Evolutionary conservation across 2,797 vertebrate genomes (phyloP).

Genomic region (Prunella strophiata): DNA sequence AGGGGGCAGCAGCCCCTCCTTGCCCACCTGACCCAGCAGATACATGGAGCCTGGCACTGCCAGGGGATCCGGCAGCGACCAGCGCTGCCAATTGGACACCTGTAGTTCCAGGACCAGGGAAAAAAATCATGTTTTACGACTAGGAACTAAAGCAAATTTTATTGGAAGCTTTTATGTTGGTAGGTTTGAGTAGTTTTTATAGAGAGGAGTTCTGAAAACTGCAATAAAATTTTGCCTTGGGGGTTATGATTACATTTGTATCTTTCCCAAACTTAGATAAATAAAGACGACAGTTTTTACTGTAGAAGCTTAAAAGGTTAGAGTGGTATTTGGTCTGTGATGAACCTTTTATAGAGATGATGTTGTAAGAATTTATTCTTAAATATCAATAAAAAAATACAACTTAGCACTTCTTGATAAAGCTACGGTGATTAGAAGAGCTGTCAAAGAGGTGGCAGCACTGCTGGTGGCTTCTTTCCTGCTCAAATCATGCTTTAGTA

Average conservation of each 20-base stretch:
- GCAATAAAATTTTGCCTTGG: constrained; percentile 81
- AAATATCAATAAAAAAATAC: constrained; percentile 77
- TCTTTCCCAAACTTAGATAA: constrained; percentile 82
- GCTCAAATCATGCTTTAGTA: constrained; percentile 5
- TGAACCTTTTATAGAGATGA: constrained; percentile 80
- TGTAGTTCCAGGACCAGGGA: constrained; percentile 46
- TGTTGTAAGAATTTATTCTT: constrained; percentile 77
- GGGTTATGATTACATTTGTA: constrained; percentile 84
- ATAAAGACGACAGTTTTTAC: constrained; percentile 85
- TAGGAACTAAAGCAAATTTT: constrained; percentile 79
- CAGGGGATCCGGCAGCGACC: not conserved
- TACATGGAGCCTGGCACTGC: fast-evolving
- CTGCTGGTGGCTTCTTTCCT: not conserved
- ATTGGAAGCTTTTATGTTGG: constrained; percentile 81
- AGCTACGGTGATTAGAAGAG: constrained; percentile 56
- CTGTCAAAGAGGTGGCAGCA: not conserved
- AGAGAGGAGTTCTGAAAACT: constrained; percentile 80
- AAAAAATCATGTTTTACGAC: constrained; percentile 71
- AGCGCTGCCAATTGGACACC: constrained; percentile 39
- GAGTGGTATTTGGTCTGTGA: constrained; percentile 77
- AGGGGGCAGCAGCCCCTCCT: not conserved
- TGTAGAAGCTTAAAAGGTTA: constrained; percentile 83
- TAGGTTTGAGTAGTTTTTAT: constrained; percentile 79
- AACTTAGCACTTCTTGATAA: constrained; percentile 72
- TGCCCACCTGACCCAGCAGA: not conserved